Base-by-base conservation (phyloP, 1,140 invertebrate genomes). In the Orchesella cincta region DNA sequence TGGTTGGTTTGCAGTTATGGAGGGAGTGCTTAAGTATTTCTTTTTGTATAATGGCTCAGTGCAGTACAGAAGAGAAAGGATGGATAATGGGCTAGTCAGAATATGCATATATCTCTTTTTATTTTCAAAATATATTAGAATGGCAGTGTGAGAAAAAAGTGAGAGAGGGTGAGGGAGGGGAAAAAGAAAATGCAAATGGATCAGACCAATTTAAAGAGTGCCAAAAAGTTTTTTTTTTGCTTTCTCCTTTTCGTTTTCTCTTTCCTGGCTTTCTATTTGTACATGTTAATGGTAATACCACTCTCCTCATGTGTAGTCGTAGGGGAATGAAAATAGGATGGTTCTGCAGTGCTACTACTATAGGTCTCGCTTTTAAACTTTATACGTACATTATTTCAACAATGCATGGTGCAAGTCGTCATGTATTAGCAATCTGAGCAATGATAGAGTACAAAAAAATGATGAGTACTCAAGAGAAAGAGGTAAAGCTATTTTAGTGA, bases 121-220 rank as follows among this genome's bases (percentile, higher is more conserved):
- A 14, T 62, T n/a, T 67, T 5, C 26, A 67, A 67, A 67, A 67
- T 18, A 67, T 31, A 67, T 2, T 67, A 14, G 8, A 31, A 67
- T n/a, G 12, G 26, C 12, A 16, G 31, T 29, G 62, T 31, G 26
- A 46, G 20, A 46, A 46, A 46, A 20, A 35, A 72, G 16, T 28
- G 20, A 26, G 28, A 77, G 34, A 26, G 35, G 35, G 73, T 72
- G 31, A 57, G 34, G 31, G 52, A 76, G 39, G 73, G 36, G 73
- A 54, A 29, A 64, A 78, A 64, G 57, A 80, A 78, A 81, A 81
- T 81, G 79, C 79, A 81, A 81, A 81, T 81, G 79, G 77, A 81
- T 81, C 77, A 74, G 62, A 76, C 77, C 79, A 81, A 81, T 81
- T 81, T 81, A 81, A 76, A 77, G 75, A 81, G 79, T 78, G 79